A percentile compares a stretch with the other conserved stretches of the same genome.
phyloP scores from a whole-genome alignment of 1,140 invertebrate species.

The Drosophila funebris region DNA sequence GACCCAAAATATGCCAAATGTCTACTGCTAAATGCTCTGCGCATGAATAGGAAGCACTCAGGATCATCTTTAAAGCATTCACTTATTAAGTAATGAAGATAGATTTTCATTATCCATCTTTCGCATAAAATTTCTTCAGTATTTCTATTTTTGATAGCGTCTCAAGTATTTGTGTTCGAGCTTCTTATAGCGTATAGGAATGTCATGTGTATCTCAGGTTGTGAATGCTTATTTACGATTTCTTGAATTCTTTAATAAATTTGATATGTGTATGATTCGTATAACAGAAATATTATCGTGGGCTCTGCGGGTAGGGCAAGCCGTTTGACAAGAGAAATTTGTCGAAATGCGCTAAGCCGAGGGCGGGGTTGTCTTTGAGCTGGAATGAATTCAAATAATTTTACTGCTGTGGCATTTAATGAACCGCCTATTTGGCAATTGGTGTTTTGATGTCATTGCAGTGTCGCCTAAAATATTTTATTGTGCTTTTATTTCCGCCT shows the following conservation, averaged over 20 bases:
- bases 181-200: slow-evolving; percentile 11
- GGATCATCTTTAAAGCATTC: too few relatives aligned
- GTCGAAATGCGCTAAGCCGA: neutral
- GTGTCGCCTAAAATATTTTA: slow-evolving; percentile 26
- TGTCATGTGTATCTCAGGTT: slow-evolving; percentile 1
- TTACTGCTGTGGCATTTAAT: slow-evolving; percentile 62
- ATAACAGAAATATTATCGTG: slow-evolving; percentile 56
- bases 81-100: neutral
- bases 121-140: neutral
- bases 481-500: slow-evolving; percentile 57
- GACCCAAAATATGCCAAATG: neutral
- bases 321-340: neutral
- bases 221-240: slow-evolving; percentile 2
- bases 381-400: slow-evolving; percentile 49
- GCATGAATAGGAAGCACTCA: neutral
- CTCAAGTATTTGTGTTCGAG: neutral
- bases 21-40: neutral
- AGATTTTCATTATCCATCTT: neutral
- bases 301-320: slow-evolving; percentile 32
- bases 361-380: neutral
- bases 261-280: slow-evolving; percentile 35
- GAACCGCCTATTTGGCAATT: slow-evolving; percentile 70
- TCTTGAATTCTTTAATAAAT: slow-evolving; percentile 28
- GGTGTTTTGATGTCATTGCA: slow-evolving; percentile 77
- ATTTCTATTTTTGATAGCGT: slow-evolving; percentile 7